Evolutionary conservation across 2,888 invertebrate genomes (phyloP), one percentile per base, ranked within the genome.

Genomic region (Dimorphilus gyrociliatus): DNA sequence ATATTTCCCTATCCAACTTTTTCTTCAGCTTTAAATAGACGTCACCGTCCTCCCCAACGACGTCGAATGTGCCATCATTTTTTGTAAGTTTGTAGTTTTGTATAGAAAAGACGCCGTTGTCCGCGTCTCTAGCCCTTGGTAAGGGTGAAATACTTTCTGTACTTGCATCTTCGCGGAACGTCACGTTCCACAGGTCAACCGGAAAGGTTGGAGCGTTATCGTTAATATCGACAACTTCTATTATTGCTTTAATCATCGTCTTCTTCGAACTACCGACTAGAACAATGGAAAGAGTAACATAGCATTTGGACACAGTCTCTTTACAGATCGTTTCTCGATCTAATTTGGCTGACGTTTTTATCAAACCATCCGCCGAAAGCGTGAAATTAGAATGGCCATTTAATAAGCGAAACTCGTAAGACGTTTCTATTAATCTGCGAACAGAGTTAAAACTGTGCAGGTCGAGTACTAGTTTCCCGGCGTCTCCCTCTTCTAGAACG

Each of bases 191-290:
- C 8, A 29, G 31, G 12, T 32, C 26, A 5, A 28, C 32, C 3
- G 41, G 34, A 37, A 55, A 56, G 14, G 31, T 32, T 5, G 56
- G 56, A 14, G 45, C 29, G 40, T 56, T 48, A 32, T 56, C 56
- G 37, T 56, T 56, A 8, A 50, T 42, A 37, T 56, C 56, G 15
- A 45, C 35, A n/a, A 56, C 36, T 27, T 41, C 41, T n/a, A 56
- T 37, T 12, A 42, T 42, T 10, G 53, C 41, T 18, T 45, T 42
- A 23, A 54, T 40, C 8, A 49, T 34, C 17, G n/a, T n/a, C n/a
- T n/a, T n/a, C n/a, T n/a, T 41, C 33, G 10, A 45, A 40, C 25
- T 37, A 38, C 21, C n/a, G 27, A 36, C 25, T 8, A 38, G 40
- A 21, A 35, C 32, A 19, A 40, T 31, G 15, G 32, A 29, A 4